Base-by-base conservation (phyloP, 1,140 invertebrate genomes). In the Zaprionus inermis region DNA sequence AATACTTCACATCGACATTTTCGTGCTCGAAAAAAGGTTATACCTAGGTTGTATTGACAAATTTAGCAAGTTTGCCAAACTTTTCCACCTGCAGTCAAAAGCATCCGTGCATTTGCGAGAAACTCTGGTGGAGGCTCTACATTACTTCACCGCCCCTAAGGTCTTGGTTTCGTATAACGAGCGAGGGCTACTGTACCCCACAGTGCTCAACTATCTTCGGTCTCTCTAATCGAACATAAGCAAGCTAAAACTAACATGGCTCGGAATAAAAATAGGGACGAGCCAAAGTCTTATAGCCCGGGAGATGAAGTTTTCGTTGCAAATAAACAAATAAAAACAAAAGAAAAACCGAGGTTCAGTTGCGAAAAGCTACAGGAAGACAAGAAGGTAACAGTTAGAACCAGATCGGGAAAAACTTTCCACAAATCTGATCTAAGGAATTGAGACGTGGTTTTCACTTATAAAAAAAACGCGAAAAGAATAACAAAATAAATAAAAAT, bases 161-260 rank as follows among this genome's bases (percentile, higher is more conserved):
- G 41, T 20, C 0, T 7, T 55, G 10, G 46, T 60, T 5, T 60
- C 57, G n/a, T 49, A 60, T 5, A 69, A 69, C 5, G 57, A 69
- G 54, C 28, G 57, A 4, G 57, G 57, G 0, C 7, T 69, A 20
- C 34, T 69, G 18, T 60, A 49, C 36, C 56, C 56, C 2, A 63
- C 58, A 18, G 58, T 63, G 4, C 18, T 70, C 9, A 70, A 63
- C 14, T 63, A 63, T 22, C 7, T 61, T 9, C 16, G 32, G 32
- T 49, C 41, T n/a, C 14, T 57, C 4, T 24, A 24, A 24, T 24
- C 22, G 22, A 24, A 4, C 22, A 24, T 24, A 24, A 24, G 22
- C 22, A 24, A 24, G 4, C 22, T 24, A 24, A 2, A 41, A n/a
- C 41, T 3, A 54, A 54, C 10, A 30, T 24, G 24, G 7, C 20